These are phyloP conservation scores for Aphrocallistes beatrix DNA, from an alignment of 37 sponge, comb jelly and placozoan genomes.

Conservation along the genomic window DNA sequence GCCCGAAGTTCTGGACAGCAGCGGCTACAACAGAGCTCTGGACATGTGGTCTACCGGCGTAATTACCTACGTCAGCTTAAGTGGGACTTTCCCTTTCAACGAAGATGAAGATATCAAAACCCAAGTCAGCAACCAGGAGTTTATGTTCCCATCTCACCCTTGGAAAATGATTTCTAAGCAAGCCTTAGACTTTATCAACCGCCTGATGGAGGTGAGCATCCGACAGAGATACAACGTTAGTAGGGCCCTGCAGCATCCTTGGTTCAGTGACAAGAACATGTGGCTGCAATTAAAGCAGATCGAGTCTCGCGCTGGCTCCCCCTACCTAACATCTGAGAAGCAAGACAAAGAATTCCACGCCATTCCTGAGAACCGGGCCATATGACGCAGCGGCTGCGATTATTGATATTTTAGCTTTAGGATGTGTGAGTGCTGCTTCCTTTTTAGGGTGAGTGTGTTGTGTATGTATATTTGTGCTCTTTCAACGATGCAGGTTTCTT, in stretches of 20 bases:
- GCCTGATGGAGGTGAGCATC: background rate
- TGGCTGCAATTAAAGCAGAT: slow-evolving; percentile 59
- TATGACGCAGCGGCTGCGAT: too few species aligned
- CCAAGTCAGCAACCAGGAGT: background rate
- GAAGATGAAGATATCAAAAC: slow-evolving; percentile 18
- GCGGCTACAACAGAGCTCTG: slow-evolving; percentile 16
- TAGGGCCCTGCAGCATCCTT: background rate
- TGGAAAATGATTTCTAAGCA: background rate
- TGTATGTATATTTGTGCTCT: too few species aligned
- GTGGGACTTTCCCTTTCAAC: slow-evolving; percentile 21
- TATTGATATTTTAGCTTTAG: too few species aligned
- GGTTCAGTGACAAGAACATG: slow-evolving; percentile 32
- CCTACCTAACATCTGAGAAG: slow-evolving; percentile 67
- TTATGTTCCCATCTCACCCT: slow-evolving; percentile 21
- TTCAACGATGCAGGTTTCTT: too few species aligned
- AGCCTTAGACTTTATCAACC: background rate
- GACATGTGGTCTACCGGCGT: slow-evolving; percentile 16
- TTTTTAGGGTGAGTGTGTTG: too few species aligned
- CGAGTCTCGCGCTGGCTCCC: slow-evolving; percentile 36
- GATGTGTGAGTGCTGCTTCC: too few species aligned
- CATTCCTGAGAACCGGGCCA: background rate
- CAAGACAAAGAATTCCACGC: slow-evolving; percentile 36
- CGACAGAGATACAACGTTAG: background rate
- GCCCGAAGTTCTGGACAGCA: slow-evolving; percentile 14
- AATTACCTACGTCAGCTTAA: slow-evolving; percentile 14